Percentiles rank a stretch among this genome's conserved stretches.
phyloP scores from a whole-genome alignment of 2,888 invertebrate genomes.

The Spialia ferax region DNA sequence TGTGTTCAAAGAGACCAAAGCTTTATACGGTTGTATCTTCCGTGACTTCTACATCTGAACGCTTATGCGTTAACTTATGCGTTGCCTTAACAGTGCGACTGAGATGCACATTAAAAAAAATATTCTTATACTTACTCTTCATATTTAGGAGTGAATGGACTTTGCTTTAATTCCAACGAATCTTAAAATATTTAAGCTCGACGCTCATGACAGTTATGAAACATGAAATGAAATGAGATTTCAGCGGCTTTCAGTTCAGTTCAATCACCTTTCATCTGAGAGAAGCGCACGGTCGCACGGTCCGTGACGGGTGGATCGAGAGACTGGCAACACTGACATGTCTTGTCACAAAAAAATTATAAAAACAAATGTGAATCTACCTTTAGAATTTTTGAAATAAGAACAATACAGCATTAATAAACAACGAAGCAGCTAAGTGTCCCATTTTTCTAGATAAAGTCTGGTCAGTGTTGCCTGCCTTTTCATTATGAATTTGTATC shows the following conservation, averaged over 20 bases:
- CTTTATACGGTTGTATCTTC: background rate
- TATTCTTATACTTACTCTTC: background rate
- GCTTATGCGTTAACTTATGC: too few species aligned
- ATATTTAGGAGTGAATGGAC: too few species aligned
- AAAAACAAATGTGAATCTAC: background rate
- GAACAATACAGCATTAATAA: background rate
- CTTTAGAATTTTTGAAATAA: background rate
- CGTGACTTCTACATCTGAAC: too few species aligned
- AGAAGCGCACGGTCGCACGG: slow-evolving; percentile 48
- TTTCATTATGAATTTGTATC: background rate
- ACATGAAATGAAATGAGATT: slow-evolving; percentile 54
- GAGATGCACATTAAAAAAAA: background rate
- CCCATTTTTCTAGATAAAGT: background rate
- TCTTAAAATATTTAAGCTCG: background rate
- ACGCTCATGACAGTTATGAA: background rate
- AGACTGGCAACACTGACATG: background rate
- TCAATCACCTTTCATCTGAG: too few species aligned
- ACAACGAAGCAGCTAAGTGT: background rate
- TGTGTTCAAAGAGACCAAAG: too few species aligned
- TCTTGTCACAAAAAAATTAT: background rate
- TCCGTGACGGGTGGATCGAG: background rate
- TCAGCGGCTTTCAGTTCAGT: slow-evolving; percentile 45
- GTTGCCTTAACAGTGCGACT: too few species aligned
- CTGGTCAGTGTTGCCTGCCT: background rate
- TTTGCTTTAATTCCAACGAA: background rate